Percentiles rank a stretch among this genome's conserved stretches.
These are phyloP conservation scores for Hippocampus comes DNA, from an alignment of 2,113 vertebrate species.

Conservation along the genomic window DNA sequence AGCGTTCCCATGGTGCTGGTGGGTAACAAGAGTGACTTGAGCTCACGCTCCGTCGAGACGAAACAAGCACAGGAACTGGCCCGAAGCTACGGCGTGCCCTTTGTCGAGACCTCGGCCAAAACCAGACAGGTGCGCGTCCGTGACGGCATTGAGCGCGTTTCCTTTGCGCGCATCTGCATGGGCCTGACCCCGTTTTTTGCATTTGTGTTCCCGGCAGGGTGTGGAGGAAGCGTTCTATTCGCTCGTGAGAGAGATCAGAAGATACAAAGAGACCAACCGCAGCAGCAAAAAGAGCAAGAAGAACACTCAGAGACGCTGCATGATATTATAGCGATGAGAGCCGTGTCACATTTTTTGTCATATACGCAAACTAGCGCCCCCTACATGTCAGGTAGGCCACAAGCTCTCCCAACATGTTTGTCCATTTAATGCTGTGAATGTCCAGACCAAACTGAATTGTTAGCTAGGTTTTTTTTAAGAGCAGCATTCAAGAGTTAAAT, in stretches of 20 bases:
- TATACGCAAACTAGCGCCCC: not conserved
- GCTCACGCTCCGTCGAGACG: slow-evolving; percentile 74
- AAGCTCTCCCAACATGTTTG: slow-evolving; percentile 1
- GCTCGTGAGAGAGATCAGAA: slow-evolving; percentile 82
- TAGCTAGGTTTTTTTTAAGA: not conserved
- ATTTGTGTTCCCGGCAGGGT: slow-evolving; percentile 60
- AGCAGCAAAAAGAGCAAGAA: slow-evolving; percentile 84
- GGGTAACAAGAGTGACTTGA: slow-evolving; percentile 81
- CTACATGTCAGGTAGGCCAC: not conserved
- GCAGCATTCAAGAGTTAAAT: not conserved
- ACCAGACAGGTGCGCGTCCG: slow-evolving; percentile 75
- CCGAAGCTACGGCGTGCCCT: slow-evolving; percentile 78
- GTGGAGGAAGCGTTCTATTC: slow-evolving; percentile 86
- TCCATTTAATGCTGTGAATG: slow-evolving; percentile 24
- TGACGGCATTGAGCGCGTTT: fast-evolving
- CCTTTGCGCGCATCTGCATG: not conserved
- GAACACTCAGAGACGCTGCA: slow-evolving; percentile 77
- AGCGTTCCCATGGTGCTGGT: slow-evolving; percentile 84
- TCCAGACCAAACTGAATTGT: slow-evolving; percentile 6
- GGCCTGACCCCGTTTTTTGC: not conserved
- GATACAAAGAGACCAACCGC: slow-evolving; percentile 82
- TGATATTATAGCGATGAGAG: slow-evolving; percentile 71
- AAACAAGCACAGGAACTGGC: slow-evolving; percentile 80
- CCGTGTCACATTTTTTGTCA: slow-evolving; percentile 24
- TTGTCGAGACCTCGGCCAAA: slow-evolving; percentile 84